Conservation (phyloP, 2,113 vertebrate genomes). For the Microcebus ravelobensis region DNA sequence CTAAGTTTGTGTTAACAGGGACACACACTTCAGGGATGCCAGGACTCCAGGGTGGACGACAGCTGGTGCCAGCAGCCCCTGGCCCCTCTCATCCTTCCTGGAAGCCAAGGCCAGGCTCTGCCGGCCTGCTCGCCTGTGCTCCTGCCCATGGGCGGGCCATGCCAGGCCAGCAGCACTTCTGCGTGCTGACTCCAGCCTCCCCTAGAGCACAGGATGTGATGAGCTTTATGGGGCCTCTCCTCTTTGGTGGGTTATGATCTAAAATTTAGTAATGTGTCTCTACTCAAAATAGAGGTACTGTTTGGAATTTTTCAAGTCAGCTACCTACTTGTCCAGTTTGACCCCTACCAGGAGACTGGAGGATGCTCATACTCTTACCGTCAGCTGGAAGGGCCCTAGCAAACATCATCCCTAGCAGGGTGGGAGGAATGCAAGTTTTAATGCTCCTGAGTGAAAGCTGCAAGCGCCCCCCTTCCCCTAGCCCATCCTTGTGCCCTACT, state of each 20-base stretch:
- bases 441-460: not conserved
- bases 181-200: not conserved
- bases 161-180: not conserved
- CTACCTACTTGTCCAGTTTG: not conserved
- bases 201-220: not conserved
- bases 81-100: not conserved
- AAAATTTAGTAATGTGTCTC: not conserved
- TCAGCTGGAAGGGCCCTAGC: not conserved
- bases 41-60: accelerated
- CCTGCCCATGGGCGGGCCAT: too few species aligned
- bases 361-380: not conserved
- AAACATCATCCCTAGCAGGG: too few species aligned
- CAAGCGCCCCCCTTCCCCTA: not conserved
- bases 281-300: not conserved
- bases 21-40: not conserved
- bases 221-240: not conserved
- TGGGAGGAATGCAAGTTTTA: not conserved
- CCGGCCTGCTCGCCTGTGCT: too few species aligned
- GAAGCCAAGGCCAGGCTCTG: not conserved
- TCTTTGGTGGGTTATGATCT: not conserved
- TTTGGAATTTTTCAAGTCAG: not conserved
- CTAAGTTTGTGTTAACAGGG: not conserved
- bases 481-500: accelerated
- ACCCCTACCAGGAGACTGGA: not conserved
- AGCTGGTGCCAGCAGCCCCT: not conserved